Percentiles rank a stretch among this genome's conserved stretches.
Evolutionary conservation across 2,113 vertebrate genomes (phyloP).

Genomic region (Triplophysa siluroides): DNA sequence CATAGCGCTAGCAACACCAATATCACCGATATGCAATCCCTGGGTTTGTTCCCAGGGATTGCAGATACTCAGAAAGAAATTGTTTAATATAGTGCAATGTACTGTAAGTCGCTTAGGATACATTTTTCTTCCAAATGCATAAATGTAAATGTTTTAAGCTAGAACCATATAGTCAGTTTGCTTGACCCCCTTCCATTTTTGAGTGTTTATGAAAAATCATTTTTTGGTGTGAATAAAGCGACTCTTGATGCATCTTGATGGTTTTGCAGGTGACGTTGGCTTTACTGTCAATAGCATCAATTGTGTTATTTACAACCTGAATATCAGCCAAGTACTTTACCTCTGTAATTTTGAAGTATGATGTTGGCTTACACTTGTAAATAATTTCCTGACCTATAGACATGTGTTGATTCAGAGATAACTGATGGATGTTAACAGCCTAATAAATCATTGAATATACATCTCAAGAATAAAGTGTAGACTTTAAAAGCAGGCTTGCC

Average conservation of each 20-base stretch:
- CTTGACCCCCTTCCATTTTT: not conserved
- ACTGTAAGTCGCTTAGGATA: too few relatives aligned
- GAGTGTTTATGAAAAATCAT: not conserved
- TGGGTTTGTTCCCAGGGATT: too few relatives aligned
- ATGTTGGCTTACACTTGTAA: not conserved
- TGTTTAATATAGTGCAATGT: too few relatives aligned
- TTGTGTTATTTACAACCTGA: not conserved
- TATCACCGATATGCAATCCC: too few relatives aligned
- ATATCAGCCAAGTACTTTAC: not conserved
- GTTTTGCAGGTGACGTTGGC: not conserved
- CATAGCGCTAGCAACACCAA: too few relatives aligned
- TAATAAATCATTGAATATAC: slow-evolving; percentile 3
- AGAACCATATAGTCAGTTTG: too few relatives aligned
- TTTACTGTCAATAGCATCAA: not conserved
- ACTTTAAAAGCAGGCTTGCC: not conserved
- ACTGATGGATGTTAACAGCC: slow-evolving; percentile 12
- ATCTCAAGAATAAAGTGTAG: not conserved
- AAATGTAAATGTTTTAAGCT: too few relatives aligned
- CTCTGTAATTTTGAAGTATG: not conserved
- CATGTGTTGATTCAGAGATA: not conserved
- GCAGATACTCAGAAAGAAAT: too few relatives aligned
- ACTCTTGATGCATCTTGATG: not conserved
- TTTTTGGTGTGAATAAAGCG: not conserved
- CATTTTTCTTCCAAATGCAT: too few relatives aligned
- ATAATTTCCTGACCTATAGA: not conserved